These are phyloP conservation scores for Netelia fuscicornis DNA, from an alignment of 2,888 invertebrate genomes.

Conservation along the genomic window DNA sequence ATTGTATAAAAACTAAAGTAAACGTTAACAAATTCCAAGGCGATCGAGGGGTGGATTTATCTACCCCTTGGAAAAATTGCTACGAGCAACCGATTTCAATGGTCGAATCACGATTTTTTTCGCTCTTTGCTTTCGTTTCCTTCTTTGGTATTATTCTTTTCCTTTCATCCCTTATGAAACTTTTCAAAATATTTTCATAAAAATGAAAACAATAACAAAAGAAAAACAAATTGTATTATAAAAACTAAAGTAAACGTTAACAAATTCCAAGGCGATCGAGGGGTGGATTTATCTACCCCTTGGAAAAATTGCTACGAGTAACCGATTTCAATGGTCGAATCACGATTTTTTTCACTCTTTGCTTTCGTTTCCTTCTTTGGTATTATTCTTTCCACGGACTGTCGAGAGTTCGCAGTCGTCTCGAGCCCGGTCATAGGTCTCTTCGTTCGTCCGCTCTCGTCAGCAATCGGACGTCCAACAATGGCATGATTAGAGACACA, in stretches of 20 bases:
- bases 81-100: not conserved
- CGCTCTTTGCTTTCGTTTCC: constrained; percentile 13
- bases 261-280: not conserved
- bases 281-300: not conserved
- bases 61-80: not conserved
- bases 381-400: constrained; percentile 1
- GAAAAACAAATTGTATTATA: too few species aligned
- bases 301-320: not conserved
- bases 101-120: constrained; percentile 3
- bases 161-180: too few species aligned
- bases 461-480: constrained; percentile 76
- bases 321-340: constrained; percentile 6
- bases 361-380: constrained; percentile 6
- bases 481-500: constrained; percentile 80
- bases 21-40: not conserved
- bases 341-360: constrained; percentile 7
- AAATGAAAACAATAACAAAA: too few species aligned
- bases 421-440: constrained; percentile 30
- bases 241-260: too few species aligned
- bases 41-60: not conserved
- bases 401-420: constrained; percentile 19
- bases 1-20: too few species aligned
- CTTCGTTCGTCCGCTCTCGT: constrained; percentile 67
- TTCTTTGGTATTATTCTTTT: not conserved
- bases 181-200: too few species aligned